Base-by-base conservation (phyloP, 1,140 invertebrate genomes). In the Drosophila mauritiana region DNA sequence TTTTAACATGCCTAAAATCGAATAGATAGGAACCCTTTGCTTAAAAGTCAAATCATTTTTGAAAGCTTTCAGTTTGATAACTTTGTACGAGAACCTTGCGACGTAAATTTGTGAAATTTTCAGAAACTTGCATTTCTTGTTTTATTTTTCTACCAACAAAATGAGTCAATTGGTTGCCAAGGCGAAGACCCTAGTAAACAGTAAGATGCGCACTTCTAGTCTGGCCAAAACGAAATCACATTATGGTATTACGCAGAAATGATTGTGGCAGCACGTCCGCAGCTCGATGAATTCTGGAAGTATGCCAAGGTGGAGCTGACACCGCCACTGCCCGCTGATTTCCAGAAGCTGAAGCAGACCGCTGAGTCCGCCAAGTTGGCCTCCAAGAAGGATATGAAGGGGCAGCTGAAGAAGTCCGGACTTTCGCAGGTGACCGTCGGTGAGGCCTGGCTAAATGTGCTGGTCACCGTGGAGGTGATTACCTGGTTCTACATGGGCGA, bases 401-500 rank as follows among this genome's bases (percentile, higher is more conserved):
- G 81, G 94, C 93, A 73, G 96, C 52, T 63, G 13, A 55, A 49
- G 27, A 68, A 65, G 45, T 15, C 37, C n/a, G 94, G 94, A 52
- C 98, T 96, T 93, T 97, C 96, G 91, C 92, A 97, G 27, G 89
- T 97, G 4, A 96, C 97, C 15, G 96, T 99, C 3, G 95, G 94
- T 92, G 97, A 99, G 92, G 98, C 96, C 5, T 96, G 95, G 93
- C 90, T 99, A 3, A 99, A 99, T 90, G 95, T 97, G 0, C 92
- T 99, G 10, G 95, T 99, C 1, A 95, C 94, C 25, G 93, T 95
- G 49, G 98, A 99, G 94, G 95, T 99, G 31, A 90, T 95, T 25
- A 97, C 96, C 92, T 99, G 98, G 97, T 99, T 99, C 93, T 99
- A 96, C 91, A 94, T 99, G 84, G 98, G 98, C 78, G 98, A 99